phyloP scores from a whole-genome alignment of 35 echinoderm and acorn worm genomes.

The Lytechinus variegatus region DNA sequence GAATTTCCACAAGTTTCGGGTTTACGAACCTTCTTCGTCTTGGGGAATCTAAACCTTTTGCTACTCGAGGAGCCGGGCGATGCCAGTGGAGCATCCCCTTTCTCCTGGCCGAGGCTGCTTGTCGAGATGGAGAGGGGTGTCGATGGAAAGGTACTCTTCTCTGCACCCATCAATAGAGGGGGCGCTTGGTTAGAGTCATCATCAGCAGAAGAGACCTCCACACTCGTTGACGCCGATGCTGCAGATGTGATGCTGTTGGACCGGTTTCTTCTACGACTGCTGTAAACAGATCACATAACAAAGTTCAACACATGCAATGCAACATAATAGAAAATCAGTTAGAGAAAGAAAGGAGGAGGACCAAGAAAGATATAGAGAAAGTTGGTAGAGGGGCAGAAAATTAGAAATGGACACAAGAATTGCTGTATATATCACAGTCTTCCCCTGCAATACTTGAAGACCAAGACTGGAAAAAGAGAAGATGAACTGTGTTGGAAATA shows the following conservation, averaged over 20 bases:
- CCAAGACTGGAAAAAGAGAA: too few relatives aligned
- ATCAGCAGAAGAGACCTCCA: conserved; percentile 77
- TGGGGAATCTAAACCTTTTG: conserved; percentile 98
- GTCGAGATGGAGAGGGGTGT: conserved; percentile 29
- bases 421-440: too few relatives aligned
- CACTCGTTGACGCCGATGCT: conserved; percentile 32
- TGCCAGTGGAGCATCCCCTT: conserved; percentile 38
- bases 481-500: too few relatives aligned
- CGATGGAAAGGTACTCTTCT: not conserved
- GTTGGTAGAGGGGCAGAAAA: not conserved
- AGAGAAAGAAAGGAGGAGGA: not conserved
- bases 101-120: not conserved
- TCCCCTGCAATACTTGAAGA: too few relatives aligned
- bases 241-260: conserved; percentile 71
- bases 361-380: not conserved
- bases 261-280: conserved; percentile 62
- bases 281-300: not conserved
- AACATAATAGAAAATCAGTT: not conserved
- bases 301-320: not conserved
- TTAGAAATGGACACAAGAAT: not conserved
- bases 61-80: conserved; percentile 84
- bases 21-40: conserved; percentile 88
- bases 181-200: conserved; percentile 72
- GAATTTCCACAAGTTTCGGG: not conserved
- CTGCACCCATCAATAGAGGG: not conserved